Evolutionary conservation across 2,888 invertebrate genomes (phyloP).

Genomic region (Serrognathus titanus): DNA sequence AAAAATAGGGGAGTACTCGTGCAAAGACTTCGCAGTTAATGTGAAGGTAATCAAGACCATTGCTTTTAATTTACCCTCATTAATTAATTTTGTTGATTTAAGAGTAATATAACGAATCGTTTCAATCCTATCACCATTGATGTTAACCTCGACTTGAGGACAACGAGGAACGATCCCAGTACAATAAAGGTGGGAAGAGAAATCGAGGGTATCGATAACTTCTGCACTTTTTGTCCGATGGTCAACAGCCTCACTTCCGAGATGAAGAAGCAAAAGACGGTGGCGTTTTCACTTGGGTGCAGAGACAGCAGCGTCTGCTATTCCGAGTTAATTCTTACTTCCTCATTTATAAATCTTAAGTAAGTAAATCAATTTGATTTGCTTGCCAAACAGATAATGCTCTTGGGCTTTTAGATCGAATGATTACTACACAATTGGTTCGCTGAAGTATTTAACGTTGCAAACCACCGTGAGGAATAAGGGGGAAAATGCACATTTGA

Average conservation of each 20-base stretch:
- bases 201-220: conserved; percentile 24
- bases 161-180: conserved; percentile 11
- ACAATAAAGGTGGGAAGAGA: conserved; percentile 18
- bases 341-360: conserved; percentile 25
- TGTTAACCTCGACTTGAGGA: conserved; percentile 20
- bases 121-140: conserved; percentile 27
- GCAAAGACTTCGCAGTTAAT: background rate
- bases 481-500: conserved; percentile 52
- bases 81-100: background rate
- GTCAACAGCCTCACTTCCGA: conserved; percentile 22
- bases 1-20: background rate
- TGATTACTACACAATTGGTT: conserved; percentile 40
- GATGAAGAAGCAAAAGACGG: conserved; percentile 26
- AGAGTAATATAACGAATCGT: conserved; percentile 1
- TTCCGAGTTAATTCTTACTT: conserved; percentile 30
- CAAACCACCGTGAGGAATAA: conserved; percentile 42
- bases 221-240: conserved; percentile 35
- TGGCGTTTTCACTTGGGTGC: conserved; percentile 40
- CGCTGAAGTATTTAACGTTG: conserved; percentile 35
- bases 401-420: conserved; percentile 21
- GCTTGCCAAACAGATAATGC: background rate
- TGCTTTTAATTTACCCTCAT: background rate
- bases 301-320: conserved; percentile 37
- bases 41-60: background rate
- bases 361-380: conserved; percentile 13